Conservation (phyloP, 1,140 invertebrate species). For the Lepidurus packardi region DNA sequence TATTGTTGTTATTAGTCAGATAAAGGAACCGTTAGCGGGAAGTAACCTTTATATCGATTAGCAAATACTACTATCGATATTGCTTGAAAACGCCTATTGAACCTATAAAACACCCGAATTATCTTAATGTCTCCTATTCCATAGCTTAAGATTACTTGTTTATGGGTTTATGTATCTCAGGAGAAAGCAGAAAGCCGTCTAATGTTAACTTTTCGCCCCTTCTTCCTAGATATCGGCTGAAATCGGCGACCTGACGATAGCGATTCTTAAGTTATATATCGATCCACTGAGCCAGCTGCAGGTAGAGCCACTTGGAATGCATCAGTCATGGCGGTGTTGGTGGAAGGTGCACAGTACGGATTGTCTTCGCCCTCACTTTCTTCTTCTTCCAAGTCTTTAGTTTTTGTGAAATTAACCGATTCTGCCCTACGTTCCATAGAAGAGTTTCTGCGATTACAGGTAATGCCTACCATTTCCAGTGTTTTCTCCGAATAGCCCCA, state of each 20-base stretch:
- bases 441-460: constrained; percentile 76
- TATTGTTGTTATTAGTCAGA: not conserved
- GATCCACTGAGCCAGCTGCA: not conserved
- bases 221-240: not conserved
- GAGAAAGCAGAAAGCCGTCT: too few species aligned
- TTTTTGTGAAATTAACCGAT: constrained; percentile 92
- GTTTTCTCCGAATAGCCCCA: not conserved
- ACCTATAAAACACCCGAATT: too few species aligned
- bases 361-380: constrained; percentile 80
- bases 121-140: too few species aligned
- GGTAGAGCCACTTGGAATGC: constrained; percentile 4
- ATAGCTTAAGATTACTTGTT: too few species aligned
- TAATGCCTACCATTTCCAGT: constrained; percentile 40
- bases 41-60: not conserved
- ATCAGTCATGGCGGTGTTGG: constrained; percentile 74
- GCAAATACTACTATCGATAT: not conserved
- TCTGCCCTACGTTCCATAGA: constrained; percentile 84
- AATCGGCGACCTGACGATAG: not conserved
- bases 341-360: constrained; percentile 89
- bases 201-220: too few species aligned
- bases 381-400: constrained; percentile 78
- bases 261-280: not conserved
- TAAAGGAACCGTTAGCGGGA: constrained; percentile 14
- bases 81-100: too few species aligned
- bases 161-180: too few species aligned